A percentile compares a stretch with the other conserved stretches of the same genome.
phyloP scores from a whole-genome alignment of 2,113 vertebrate species.

The Gymnobelideus leadbeateri region DNA sequence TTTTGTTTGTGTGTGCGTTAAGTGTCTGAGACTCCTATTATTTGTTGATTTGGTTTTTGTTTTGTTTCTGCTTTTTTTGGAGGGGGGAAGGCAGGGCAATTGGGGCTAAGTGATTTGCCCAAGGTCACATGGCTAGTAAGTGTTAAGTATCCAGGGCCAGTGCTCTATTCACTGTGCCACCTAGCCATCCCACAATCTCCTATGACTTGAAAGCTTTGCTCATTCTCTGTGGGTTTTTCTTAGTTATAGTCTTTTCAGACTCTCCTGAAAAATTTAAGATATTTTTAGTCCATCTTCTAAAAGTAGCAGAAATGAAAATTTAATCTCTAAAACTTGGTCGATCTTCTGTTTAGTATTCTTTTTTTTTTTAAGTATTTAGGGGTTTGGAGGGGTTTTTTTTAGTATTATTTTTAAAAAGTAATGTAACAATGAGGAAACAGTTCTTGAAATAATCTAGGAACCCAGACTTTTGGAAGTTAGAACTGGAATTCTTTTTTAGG shows the following conservation, averaged over 20 bases:
- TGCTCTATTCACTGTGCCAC: too few relatives aligned
- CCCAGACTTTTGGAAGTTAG: neutral
- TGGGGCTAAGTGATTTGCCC: too few relatives aligned
- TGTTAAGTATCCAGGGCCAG: too few relatives aligned
- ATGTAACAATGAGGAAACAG: neutral
- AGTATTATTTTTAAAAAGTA: neutral
- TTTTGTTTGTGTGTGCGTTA: too few relatives aligned
- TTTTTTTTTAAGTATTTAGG: too few relatives aligned
- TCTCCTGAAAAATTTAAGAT: constrained; percentile 27
- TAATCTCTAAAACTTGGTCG: neutral
- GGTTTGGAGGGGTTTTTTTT: too few relatives aligned
- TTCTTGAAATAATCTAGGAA: neutral
- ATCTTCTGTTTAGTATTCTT: neutral
- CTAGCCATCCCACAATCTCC: neutral
- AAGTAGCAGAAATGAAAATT: neutral
- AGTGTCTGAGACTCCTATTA: too few relatives aligned
- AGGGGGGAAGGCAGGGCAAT: too few relatives aligned
- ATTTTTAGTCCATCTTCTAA: neutral
- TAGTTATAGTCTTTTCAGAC: neutral
- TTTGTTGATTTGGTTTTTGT: too few relatives aligned
- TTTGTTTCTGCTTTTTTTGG: too few relatives aligned
- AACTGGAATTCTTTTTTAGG: neutral
- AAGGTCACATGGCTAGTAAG: too few relatives aligned
- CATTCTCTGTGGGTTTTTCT: neutral
- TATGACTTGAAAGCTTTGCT: neutral